A percentile compares a stretch with the other conserved stretches of the same genome.
Evolutionary conservation across 30 jellyfish, hydroid and myxozoan species (phyloP).

Genomic region (Rhopilema esculentum): DNA sequence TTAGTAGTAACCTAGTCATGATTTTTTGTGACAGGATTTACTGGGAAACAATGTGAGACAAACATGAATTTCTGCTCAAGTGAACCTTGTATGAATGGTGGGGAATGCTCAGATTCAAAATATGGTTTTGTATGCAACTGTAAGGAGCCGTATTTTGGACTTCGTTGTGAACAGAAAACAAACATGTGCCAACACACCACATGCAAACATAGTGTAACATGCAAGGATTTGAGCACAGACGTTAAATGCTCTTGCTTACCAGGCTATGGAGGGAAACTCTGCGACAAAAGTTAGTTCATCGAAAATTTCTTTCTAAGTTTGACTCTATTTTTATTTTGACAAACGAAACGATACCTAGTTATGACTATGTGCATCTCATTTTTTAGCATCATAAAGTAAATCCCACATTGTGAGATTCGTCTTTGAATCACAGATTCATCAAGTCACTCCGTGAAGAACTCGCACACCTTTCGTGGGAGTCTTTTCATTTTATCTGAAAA

Average conservation of each 20-base stretch:
- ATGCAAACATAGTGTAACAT: constrained; percentile 88
- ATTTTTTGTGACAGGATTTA: too few species aligned
- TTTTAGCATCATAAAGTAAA: too few species aligned
- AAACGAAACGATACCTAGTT: background rate
- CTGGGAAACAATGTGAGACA: constrained; percentile 85
- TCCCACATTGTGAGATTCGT: too few species aligned
- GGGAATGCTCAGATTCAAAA: constrained; percentile 73
- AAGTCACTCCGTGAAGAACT: too few species aligned
- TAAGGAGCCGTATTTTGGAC: constrained; percentile 75
- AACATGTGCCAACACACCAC: constrained; percentile 88
- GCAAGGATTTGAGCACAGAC: constrained; percentile 79
- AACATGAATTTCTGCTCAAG: constrained; percentile 78
- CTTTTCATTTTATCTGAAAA: too few species aligned
- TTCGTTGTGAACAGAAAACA: constrained; percentile 66
- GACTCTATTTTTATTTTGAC: background rate
- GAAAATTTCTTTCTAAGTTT: background rate
- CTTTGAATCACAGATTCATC: too few species aligned
- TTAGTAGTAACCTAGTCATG: too few species aligned
- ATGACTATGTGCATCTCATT: background rate
- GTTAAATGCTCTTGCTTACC: constrained; percentile 90
- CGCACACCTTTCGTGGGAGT: too few species aligned
- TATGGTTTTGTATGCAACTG: constrained; percentile 85
- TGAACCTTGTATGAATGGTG: constrained; percentile 88
- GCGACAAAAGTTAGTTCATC: constrained; percentile 86
- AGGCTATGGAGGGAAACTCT: constrained; percentile 88